Conservation (phyloP, 2,888 invertebrate genomes). For the Clostera curtula region DNA sequence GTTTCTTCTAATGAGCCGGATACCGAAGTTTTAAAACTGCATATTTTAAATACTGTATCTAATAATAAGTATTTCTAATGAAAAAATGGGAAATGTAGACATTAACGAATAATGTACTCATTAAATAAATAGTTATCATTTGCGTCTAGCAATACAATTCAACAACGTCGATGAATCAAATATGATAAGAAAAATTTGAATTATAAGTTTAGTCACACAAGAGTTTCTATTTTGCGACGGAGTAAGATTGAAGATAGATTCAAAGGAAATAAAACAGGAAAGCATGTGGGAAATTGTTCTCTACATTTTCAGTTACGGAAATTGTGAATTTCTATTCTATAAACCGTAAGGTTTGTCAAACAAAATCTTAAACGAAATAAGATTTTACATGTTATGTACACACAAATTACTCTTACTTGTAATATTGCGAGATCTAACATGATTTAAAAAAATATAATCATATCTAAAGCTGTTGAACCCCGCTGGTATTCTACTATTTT, state of each 20-base stretch:
- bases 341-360: neutral
- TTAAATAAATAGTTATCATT: too few species aligned
- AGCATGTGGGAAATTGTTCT: constrained; percentile 5
- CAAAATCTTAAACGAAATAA: neutral
- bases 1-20: too few species aligned
- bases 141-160: constrained; percentile 23
- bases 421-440: too few species aligned
- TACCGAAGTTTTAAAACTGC: neutral
- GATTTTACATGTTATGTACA: neutral
- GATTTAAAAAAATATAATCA: too few species aligned
- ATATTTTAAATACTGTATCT: neutral
- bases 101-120: too few species aligned
- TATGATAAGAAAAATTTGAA: too few species aligned
- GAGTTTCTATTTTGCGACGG: constrained; percentile 4
- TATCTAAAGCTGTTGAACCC: too few species aligned
- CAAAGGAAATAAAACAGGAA: constrained; percentile 7
- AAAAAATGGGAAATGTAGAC: too few species aligned
- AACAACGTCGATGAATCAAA: too few species aligned
- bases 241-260: constrained; percentile 10
- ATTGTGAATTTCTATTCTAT: neutral
- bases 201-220: constrained; percentile 19
- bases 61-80: too few species aligned
- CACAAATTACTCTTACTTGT: too few species aligned
- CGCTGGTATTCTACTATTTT: too few species aligned
- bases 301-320: constrained; percentile 2